These are phyloP conservation scores for Apogon hyalosoma DNA, from an alignment of 2,797 vertebrate genomes.

Conservation along the genomic window DNA sequence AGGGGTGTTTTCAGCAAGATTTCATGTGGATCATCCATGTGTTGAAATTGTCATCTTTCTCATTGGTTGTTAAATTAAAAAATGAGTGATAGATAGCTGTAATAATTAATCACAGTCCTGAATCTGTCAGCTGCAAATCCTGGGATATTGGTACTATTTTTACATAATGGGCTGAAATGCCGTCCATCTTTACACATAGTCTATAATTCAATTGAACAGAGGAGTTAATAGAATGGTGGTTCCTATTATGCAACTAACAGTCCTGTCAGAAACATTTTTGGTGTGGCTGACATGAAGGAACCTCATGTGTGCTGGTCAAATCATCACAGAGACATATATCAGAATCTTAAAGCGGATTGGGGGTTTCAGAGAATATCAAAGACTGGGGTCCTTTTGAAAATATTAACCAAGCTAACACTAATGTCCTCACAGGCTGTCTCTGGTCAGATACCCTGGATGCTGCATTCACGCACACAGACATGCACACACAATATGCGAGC, in stretches of 20 bases:
- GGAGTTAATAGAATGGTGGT: slow-evolving; percentile 33
- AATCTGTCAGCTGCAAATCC: no score
- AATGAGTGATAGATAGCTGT: no score
- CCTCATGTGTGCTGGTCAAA: slow-evolving; percentile 45
- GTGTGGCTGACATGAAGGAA: slow-evolving; percentile 44
- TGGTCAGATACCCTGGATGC: slow-evolving; percentile 31
- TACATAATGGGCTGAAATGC: no score
- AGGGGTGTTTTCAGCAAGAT: no score
- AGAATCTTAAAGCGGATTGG: slow-evolving; percentile 53
- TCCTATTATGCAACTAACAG: slow-evolving; percentile 27
- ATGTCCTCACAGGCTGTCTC: slow-evolving; percentile 41
- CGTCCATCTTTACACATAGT: no score
- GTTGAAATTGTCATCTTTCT: no score
- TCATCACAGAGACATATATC: slow-evolving; percentile 45
- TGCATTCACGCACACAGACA: background rate
- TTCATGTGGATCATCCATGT: no score
- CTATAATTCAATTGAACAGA: no score
- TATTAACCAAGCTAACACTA: slow-evolving; percentile 59
- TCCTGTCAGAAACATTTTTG: slow-evolving; percentile 49
- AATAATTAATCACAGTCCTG: no score
- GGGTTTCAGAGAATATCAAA: slow-evolving; percentile 64
- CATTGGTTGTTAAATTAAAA: no score
- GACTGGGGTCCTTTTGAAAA: slow-evolving; percentile 61
- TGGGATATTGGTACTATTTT: no score
- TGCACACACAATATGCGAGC: slow-evolving; percentile 1